Conservation (phyloP, 2,888 invertebrate genomes). For the Apodemia hepburni region DNA sequence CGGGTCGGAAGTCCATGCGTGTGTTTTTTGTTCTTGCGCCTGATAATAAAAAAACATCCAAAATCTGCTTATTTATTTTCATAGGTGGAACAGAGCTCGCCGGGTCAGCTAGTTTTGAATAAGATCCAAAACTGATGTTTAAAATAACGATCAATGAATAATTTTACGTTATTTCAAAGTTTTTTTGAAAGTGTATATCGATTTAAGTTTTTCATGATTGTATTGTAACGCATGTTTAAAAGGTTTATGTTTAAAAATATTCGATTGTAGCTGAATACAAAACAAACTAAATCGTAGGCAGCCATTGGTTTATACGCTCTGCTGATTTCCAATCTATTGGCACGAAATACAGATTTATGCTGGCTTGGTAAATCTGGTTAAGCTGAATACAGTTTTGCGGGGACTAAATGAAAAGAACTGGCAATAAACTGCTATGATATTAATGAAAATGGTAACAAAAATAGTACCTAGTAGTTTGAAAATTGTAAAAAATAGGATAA, state of each 20-base stretch:
- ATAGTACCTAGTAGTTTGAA: neutral
- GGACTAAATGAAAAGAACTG: neutral
- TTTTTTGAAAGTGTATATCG: neutral
- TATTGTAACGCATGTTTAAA: no score
- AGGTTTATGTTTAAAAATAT: conserved; percentile 22
- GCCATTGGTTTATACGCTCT: conserved; percentile 18
- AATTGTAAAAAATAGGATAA: no score
- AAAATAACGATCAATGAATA: no score
- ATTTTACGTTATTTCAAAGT: no score
- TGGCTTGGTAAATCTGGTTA: conserved; percentile 5
- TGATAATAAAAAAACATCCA: no score
- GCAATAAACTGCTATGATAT: neutral
- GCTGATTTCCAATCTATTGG: conserved; percentile 10
- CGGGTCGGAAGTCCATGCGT: no score
- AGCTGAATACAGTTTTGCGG: neutral
- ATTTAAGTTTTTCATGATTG: neutral
- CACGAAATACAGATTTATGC: conserved; percentile 12
- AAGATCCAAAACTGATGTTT: no score
- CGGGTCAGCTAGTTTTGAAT: no score
- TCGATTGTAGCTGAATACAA: conserved; percentile 20
- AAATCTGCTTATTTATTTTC: no score
- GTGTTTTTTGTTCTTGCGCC: no score
- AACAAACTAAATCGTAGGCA: conserved; percentile 17
- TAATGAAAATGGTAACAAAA: neutral
- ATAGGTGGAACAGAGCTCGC: no score